A percentile compares a stretch with the other conserved stretches of the same genome.
These are phyloP conservation scores for Elysia crispata DNA, from an alignment of 2,888 invertebrate species.

Conservation along the genomic window DNA sequence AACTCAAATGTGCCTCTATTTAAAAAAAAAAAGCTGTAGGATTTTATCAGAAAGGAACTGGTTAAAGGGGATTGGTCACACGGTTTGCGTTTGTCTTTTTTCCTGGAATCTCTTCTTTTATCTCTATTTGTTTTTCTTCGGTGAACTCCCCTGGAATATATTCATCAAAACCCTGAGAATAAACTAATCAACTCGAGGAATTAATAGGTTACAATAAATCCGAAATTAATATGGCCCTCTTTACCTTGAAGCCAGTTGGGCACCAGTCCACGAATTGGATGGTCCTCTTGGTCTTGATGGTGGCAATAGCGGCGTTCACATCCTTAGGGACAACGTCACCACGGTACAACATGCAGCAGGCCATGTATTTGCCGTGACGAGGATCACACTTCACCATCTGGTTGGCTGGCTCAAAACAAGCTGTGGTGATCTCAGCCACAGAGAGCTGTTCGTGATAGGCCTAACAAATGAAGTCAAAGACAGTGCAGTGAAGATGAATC, in stretches of 20 bases:
- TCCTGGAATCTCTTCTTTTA: no score
- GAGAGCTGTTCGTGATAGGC: slow-evolving; percentile 64
- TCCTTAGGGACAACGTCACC: slow-evolving; percentile 81
- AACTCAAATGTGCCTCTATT: no score
- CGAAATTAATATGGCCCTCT: not conserved
- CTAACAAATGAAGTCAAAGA: slow-evolving; percentile 15
- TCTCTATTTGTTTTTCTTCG: no score
- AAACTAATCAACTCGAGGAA: no score
- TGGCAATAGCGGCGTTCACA: slow-evolving; percentile 43
- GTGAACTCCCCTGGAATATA: no score
- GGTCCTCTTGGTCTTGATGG: slow-evolving; percentile 59
- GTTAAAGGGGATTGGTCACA: no score
- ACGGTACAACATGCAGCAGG: slow-evolving; percentile 95
- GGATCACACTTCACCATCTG: slow-evolving; percentile 89
- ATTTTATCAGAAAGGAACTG: no score
- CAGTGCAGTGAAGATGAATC: no score
- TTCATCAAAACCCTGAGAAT: no score
- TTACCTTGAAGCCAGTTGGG: slow-evolving; percentile 83
- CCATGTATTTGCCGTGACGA: slow-evolving; percentile 84
- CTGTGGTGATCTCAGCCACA: slow-evolving; percentile 90
- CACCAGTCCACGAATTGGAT: slow-evolving; percentile 77
- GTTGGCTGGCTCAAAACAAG: slow-evolving; percentile 89
- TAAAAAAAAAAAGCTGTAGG: no score
- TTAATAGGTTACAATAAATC: no score
- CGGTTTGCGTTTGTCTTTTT: no score